A percentile compares a stretch with the other conserved stretches of the same genome.
Conservation (phyloP, 1,140 invertebrate species). For the Aphis gossypii region DNA sequence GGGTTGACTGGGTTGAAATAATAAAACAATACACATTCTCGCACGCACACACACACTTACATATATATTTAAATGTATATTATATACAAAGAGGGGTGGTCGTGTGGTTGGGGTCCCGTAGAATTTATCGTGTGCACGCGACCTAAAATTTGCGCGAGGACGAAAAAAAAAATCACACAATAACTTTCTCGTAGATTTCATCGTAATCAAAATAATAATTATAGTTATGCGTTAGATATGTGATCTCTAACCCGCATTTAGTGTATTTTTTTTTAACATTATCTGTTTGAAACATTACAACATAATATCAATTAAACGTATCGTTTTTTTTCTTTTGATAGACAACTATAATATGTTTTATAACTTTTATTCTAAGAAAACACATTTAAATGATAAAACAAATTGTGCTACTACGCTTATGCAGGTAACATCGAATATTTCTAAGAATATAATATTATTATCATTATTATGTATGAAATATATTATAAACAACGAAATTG, state of each 20-base stretch:
- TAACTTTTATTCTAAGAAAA: not conserved
- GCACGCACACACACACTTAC: not conserved
- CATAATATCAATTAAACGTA: not conserved
- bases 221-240: not conserved
- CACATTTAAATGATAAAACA: not conserved
- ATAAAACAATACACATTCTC: conserved; percentile 14
- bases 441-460: not conserved
- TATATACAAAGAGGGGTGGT: not conserved
- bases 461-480: not conserved
- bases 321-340: not conserved
- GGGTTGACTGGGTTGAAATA: conserved; percentile 7
- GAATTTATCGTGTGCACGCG: conserved; percentile 41
- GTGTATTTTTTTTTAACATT: not conserved
- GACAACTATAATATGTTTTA: not conserved
- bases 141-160: conserved; percentile 10
- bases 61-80: conserved; percentile 11
- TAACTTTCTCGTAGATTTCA: not conserved
- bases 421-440: not conserved
- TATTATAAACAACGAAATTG: not conserved
- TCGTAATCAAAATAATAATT: not conserved
- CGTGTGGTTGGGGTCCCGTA: not conserved
- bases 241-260: conserved; percentile 16
- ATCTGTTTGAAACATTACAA: not conserved
- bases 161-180: not conserved
- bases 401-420: not conserved